Evolutionary conservation across 92 coral and sea anemone genomes (phyloP).

Genomic region (Epizoanthus fatuus): DNA sequence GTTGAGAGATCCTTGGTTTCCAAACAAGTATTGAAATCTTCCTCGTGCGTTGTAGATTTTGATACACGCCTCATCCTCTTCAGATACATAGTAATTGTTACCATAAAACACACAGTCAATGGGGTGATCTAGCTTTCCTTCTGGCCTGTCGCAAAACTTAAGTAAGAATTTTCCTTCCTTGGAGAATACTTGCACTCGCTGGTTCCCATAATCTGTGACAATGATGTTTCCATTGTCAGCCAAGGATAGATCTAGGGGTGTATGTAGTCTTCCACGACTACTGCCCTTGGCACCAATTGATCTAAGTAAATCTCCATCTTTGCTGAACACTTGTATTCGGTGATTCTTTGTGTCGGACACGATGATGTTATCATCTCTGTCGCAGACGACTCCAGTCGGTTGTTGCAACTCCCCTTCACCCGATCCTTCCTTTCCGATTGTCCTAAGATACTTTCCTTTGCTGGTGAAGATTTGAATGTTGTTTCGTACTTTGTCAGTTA

Average conservation of each 20-base stretch:
- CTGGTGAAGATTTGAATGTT: slow-evolving; percentile 36
- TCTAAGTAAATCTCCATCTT: slow-evolving; percentile 11
- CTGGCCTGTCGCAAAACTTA: slow-evolving; percentile 33
- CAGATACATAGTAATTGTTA: slow-evolving; percentile 29
- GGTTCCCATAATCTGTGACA: slow-evolving; percentile 41
- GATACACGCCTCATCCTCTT: slow-evolving; percentile 42
- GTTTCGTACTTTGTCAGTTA: slow-evolving; percentile 41
- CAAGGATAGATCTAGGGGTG: slow-evolving; percentile 37
- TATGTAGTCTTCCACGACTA: slow-evolving; percentile 34
- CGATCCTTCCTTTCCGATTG: slow-evolving; percentile 37
- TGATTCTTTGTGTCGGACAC: slow-evolving; percentile 38
- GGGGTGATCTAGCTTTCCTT: slow-evolving; percentile 40
- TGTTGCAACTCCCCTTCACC: slow-evolving; percentile 31
- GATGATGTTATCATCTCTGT: slow-evolving; percentile 31
- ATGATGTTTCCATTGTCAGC: slow-evolving; percentile 23
- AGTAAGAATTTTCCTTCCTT: slow-evolving; percentile 25
- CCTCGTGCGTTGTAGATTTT: slow-evolving; percentile 31
- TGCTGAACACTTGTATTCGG: slow-evolving; percentile 28
- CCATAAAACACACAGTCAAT: slow-evolving; percentile 26
- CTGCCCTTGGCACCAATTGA: slow-evolving; percentile 24
- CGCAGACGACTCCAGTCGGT: slow-evolving; percentile 42
- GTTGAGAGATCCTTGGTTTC: slow-evolving; percentile 24
- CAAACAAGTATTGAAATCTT: slow-evolving; percentile 28
- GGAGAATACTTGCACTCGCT: slow-evolving; percentile 28
- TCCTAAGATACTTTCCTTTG: slow-evolving; percentile 29